Evolutionary conservation across 2,797 vertebrate genomes (phyloP).

Genomic region (Sphenopsis melanotis): DNA sequence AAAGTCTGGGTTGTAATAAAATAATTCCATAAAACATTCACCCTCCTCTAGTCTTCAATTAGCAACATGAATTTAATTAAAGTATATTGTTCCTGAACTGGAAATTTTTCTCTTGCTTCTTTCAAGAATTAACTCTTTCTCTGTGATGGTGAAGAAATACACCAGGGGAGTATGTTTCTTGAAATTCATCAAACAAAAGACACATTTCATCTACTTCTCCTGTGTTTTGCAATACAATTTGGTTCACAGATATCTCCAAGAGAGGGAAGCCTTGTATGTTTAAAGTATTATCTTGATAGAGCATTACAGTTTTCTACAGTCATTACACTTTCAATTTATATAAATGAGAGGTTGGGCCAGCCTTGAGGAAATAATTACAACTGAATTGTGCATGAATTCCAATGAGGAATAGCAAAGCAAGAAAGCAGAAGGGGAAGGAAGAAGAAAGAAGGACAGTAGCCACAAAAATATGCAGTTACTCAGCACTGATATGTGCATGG

Average conservation of each 20-base stretch:
- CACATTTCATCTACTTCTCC: background rate
- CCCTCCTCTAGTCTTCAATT: conserved; percentile 28
- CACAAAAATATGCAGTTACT: background rate
- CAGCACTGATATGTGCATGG: background rate
- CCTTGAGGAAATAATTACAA: background rate
- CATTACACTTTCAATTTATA: background rate
- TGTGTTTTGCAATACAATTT: background rate
- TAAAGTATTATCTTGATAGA: background rate
- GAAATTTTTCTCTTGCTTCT: background rate
- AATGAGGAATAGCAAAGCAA: background rate
- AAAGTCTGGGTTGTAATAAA: conserved; percentile 29
- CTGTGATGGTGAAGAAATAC: background rate
- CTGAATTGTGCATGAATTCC: background rate
- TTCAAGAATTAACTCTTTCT: background rate
- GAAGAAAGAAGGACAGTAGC: background rate
- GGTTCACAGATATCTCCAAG: background rate
- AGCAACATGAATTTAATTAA: conserved; percentile 52
- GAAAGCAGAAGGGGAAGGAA: background rate
- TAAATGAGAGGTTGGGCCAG: background rate
- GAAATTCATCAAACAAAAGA: background rate
- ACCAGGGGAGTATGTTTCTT: background rate
- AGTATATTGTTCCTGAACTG: background rate
- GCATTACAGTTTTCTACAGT: background rate
- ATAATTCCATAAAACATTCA: conserved; percentile 19
- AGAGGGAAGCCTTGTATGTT: background rate